Base-by-base conservation (phyloP, 2,113 vertebrate genomes). In the Phrynosoma blainvillii region DNA sequence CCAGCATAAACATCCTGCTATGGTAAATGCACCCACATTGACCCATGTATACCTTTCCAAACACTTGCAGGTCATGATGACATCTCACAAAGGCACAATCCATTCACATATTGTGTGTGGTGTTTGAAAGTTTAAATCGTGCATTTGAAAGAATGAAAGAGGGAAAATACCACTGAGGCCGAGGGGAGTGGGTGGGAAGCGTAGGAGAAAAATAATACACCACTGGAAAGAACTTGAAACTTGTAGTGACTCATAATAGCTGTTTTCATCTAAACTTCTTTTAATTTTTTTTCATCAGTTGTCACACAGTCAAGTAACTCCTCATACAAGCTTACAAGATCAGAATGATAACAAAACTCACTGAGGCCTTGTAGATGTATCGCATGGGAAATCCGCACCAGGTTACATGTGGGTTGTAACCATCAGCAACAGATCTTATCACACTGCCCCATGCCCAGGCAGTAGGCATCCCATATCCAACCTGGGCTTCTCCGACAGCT, bases 1-100 rank as follows among this genome's bases (percentile, higher is more conserved):
- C 7, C 59, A 13, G 12, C 32, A 23, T 85, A 85, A 85, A 85
- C 84, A 86, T 86, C 84, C 84, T 78, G 84, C 40, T 71, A 14
- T 2, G 6, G 27, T 36, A 56, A 59, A 75, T 40, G 32, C 59
- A 23, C 84, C 76, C 59, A 32, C 42, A 20, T 5, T 66, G 40
- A 32, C 59, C 75, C 40, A 9, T 10, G 5, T 27, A 5, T 32
- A 20, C 25, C 20, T 2, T 11, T 52, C 27, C 52, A 52, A 5
- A 79, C 59, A 14, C 59, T 66, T 52, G 16, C 59, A 25, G 36
- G 40, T 30, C 20, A 8, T 71, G 2, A 30, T 32, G 76, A 68
- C 77, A 68, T 68, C 27, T 68, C 1, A 32, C 27, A 68, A 5
- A 13, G 12, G 42, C 74, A 77, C 25, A 30, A 85, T 47, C 2